These are phyloP conservation scores for Pristionchus exspectatus DNA, from an alignment of 2,888 invertebrate genomes.

Conservation along the genomic window DNA sequence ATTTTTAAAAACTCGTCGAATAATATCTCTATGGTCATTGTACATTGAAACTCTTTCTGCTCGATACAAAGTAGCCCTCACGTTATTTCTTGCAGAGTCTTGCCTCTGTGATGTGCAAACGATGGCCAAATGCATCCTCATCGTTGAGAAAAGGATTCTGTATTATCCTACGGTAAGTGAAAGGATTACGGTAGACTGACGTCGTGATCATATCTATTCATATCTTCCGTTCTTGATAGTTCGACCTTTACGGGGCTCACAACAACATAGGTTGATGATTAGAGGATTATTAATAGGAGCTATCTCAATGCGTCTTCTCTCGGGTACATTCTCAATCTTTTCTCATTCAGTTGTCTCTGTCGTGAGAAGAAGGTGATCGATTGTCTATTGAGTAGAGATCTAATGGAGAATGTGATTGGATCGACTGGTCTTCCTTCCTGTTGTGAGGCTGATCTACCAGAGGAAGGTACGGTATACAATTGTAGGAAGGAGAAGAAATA, in stretches of 20 bases:
- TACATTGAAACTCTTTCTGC: neutral
- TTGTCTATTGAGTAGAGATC: neutral
- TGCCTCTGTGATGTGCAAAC: neutral
- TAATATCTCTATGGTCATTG: neutral
- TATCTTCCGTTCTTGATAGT: neutral
- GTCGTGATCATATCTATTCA: neutral
- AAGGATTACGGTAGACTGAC: neutral
- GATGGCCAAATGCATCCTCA: constrained; percentile 39
- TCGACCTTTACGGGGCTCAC: neutral
- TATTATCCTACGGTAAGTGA: constrained; percentile 18
- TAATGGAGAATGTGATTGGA: constrained; percentile 29
- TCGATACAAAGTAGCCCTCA: neutral
- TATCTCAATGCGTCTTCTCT: neutral
- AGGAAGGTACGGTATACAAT: constrained; percentile 14
- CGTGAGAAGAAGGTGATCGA: constrained; percentile 10
- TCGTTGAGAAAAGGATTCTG: neutral
- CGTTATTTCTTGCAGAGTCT: neutral
- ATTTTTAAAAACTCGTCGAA: neutral
- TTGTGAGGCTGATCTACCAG: constrained; percentile 35
- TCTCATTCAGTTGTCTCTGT: constrained; percentile 11
- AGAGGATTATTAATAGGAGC: neutral
- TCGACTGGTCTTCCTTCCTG: constrained; percentile 17
- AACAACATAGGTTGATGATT: neutral
- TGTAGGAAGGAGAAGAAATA: neutral
- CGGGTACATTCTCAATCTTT: neutral